Base-by-base conservation (phyloP, 1,140 invertebrate genomes). In the Neuroterus valhalla region DNA sequence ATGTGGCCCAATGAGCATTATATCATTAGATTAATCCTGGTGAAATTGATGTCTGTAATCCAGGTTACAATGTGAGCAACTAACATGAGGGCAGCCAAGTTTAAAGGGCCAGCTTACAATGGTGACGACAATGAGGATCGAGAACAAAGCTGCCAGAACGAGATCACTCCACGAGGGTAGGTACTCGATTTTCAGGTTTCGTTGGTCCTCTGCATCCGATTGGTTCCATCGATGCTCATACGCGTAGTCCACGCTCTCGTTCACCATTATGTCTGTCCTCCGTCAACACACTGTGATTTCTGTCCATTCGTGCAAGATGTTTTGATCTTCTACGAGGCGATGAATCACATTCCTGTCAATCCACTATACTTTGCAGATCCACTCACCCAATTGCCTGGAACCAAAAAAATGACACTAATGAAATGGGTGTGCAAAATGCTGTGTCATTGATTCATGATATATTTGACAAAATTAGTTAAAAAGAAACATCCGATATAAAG, bases 121-220 rank as follows among this genome's bases (percentile, higher is more conserved):
- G 17, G 89, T 90, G 67, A 89, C 84, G 69, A 88, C 82, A 75
- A 90, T 90, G 67, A 90, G 81, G 31, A 84, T 81, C 66, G 80
- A 88, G 77, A 89, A 89, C 46, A 88, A 82, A 8, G 81, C 79
- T 14, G 87, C 83, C 50, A 89, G 70, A 31, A 86, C 67, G 14
- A 89, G 77, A 76, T 89, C 87, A 6, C 75, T 81, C 88, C 88
- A 89, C 67, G 80, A 68, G 10, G 85, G 83, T 50, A 82, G 71
- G 14, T 83, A 85, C 38, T 82, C 45, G 68, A 26, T 62, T 62
- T 62, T 14, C 14, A 62, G 26, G 55, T 62, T 62, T 62, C 23
- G 55, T 70, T 21, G 62, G 45, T 44, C 66, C 55, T 75, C 69
- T 77, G n/a, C 76, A 46, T 12, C 42, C 50, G 46, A 44, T 26